phyloP scores from a whole-genome alignment of 2,888 invertebrate species.

The Chirona hameri region DNA sequence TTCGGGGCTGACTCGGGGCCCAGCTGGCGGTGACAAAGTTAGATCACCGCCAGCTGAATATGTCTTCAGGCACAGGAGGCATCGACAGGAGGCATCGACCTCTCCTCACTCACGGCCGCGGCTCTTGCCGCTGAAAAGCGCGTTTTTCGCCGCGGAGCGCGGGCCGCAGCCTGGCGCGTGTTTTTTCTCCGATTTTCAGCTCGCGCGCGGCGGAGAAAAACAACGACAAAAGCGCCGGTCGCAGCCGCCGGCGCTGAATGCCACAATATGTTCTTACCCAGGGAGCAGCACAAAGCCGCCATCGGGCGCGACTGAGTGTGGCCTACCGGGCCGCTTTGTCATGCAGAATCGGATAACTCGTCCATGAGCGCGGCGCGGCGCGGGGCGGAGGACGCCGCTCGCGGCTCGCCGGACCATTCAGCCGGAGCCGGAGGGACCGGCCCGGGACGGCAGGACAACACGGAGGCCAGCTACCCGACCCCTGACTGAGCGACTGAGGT shows the following conservation, averaged over 20 bases:
- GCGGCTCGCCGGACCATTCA: neutral
- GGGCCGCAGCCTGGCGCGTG: neutral
- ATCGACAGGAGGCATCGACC: neutral
- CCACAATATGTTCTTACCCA: constrained; percentile 22
- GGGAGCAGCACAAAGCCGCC: neutral
- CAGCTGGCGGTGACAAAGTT: too few species aligned
- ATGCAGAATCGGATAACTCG: constrained; percentile 8
- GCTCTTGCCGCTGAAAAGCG: neutral
- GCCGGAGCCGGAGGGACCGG: neutral
- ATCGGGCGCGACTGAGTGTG: neutral
- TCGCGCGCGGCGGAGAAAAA: neutral
- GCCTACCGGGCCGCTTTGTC: neutral
- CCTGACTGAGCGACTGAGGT: neutral
- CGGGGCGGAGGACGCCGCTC: too few species aligned
- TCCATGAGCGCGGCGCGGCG: neutral
- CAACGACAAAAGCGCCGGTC: constrained; percentile 10
- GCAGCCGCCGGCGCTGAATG: neutral
- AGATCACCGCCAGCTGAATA: too few species aligned
- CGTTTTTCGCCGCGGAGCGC: neutral
- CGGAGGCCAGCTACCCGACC: neutral
- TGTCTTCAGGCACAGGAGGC: too few species aligned
- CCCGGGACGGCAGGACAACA: neutral
- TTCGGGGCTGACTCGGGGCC: too few species aligned
- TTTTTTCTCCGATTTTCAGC: neutral
- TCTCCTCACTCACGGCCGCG: neutral